phyloP scores from a whole-genome alignment of 2,113 vertebrate genomes.

The Dolichotis patagonum region DNA sequence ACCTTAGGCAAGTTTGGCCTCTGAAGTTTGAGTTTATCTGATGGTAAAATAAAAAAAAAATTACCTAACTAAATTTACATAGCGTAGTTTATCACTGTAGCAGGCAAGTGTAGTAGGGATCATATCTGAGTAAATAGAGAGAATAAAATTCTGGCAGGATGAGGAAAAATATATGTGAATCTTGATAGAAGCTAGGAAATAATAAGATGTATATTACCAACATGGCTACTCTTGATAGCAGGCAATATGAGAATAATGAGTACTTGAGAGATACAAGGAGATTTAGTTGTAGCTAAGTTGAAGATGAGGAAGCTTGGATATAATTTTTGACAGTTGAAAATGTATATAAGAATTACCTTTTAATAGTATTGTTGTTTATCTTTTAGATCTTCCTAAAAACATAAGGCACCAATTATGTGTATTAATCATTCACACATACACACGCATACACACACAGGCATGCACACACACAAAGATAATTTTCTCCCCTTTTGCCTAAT shows the following conservation, averaged over 20 bases:
- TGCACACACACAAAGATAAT: not conserved
- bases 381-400: not conserved
- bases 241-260: not conserved
- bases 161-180: not conserved
- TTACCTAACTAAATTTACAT: not conserved
- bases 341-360: not conserved
- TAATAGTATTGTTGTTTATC: not conserved
- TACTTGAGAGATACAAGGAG: not conserved
- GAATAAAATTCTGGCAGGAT: not conserved
- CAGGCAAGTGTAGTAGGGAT: not conserved
- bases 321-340: not conserved
- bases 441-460: not conserved
- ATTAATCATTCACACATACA: not conserved
- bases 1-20: not conserved
- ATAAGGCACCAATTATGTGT: not conserved
- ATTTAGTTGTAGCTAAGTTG: not conserved
- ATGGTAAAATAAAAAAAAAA: constrained; percentile 48
- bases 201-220: not conserved
- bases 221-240: not conserved
- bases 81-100: not conserved
- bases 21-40: not conserved
- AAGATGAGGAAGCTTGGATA: not conserved
- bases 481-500: not conserved
- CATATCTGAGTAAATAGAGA: not conserved
- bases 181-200: not conserved